phyloP scores from a whole-genome alignment of 2,888 invertebrate genomes.

The Gonocerus acuteangulatus region DNA sequence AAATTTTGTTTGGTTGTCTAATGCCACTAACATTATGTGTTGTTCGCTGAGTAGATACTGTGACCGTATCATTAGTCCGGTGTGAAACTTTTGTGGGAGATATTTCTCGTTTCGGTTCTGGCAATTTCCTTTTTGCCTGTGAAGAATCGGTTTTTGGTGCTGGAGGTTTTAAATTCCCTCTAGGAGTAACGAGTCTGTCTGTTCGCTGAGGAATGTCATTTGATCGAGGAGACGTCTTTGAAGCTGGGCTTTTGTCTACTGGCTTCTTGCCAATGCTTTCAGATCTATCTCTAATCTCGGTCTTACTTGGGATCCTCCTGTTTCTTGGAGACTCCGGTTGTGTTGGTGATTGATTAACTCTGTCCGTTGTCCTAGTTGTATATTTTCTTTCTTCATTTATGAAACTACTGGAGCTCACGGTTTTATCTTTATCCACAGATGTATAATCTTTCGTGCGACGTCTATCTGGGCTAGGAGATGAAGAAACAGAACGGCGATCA shows the following conservation, averaged over 20 bases:
- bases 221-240: neutral
- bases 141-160: too few species aligned
- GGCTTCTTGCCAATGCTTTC: neutral
- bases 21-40: slow-evolving; percentile 6
- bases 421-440: neutral
- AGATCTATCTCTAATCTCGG: too few species aligned
- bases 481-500: slow-evolving; percentile 1
- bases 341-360: neutral
- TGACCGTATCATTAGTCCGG: neutral
- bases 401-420: neutral
- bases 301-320: neutral
- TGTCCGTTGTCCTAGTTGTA: slow-evolving; percentile 6
- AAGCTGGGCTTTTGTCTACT: neutral
- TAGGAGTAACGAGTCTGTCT: too few species aligned
- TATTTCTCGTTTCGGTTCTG: neutral
- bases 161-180: too few species aligned
- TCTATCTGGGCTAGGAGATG: slow-evolving; percentile 13
- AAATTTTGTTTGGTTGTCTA: slow-evolving; percentile 25
- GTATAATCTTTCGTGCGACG: neutral
- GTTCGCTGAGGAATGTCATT: neutral
- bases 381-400: neutral
- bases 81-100: neutral
- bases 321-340: neutral
- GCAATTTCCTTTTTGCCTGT: slow-evolving; percentile 1
- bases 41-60: neutral